These are phyloP conservation scores for Ibycter americanus DNA, from an alignment of 2,797 vertebrate species.

Conservation along the genomic window DNA sequence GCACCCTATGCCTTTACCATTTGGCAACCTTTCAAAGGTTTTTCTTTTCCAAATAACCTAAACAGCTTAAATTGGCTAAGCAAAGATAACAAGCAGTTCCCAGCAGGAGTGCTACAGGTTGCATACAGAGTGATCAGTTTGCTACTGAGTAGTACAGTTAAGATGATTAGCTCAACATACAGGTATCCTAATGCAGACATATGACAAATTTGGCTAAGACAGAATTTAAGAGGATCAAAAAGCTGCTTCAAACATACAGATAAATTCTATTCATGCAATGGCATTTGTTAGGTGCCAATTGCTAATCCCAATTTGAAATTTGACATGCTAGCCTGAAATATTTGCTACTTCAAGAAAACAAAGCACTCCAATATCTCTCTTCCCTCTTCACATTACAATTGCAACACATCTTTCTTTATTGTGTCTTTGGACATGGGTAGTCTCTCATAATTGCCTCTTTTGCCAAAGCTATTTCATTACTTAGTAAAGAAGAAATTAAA, in stretches of 20 bases:
- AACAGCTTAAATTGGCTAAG: slow-evolving; percentile 29
- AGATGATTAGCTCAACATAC: neutral
- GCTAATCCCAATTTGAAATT: neutral
- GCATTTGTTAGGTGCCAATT: neutral
- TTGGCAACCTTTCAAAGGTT: neutral
- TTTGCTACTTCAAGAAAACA: neutral
- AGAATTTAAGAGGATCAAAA: neutral
- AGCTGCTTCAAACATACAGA: neutral
- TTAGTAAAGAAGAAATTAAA: neutral
- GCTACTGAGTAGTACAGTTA: neutral
- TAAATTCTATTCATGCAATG: neutral
- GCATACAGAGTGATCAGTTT: neutral
- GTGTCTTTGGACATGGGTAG: neutral
- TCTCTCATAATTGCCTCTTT: neutral
- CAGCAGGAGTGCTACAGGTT: neutral
- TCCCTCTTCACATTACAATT: neutral
- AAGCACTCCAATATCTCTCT: neutral
- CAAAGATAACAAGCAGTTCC: neutral
- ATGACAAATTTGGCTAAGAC: neutral
- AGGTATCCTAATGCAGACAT: neutral
- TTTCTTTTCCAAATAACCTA: neutral
- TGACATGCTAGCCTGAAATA: neutral
- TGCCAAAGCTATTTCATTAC: neutral
- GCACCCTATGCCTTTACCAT: neutral
- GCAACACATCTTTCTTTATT: neutral